phyloP scores from a whole-genome alignment of 2,113 vertebrate genomes.

The Tricholaema leucomelas region DNA sequence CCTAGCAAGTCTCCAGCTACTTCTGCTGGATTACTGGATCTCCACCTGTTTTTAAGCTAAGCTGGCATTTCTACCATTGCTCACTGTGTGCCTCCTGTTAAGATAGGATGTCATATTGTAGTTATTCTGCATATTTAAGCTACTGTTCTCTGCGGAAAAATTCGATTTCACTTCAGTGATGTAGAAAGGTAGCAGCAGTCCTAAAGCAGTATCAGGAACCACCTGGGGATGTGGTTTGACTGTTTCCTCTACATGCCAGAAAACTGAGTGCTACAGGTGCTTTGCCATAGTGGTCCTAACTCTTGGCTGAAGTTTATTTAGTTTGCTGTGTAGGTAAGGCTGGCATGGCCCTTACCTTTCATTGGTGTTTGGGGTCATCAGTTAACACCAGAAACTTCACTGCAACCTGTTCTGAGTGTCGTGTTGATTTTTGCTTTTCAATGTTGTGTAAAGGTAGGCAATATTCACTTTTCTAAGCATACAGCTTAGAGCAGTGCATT shows the following conservation, averaged over 20 bases:
- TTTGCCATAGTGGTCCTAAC: rapidly evolving
- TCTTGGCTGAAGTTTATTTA: not conserved
- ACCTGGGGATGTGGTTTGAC: not conserved
- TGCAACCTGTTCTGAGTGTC: not conserved
- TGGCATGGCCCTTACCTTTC: not conserved
- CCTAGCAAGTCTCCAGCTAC: not conserved
- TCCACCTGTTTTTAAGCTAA: not conserved
- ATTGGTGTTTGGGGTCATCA: not conserved
- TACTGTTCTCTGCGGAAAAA: not conserved
- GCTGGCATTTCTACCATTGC: not conserved
- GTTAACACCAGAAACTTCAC: not conserved
- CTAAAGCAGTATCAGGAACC: not conserved
- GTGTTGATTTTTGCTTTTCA: not conserved
- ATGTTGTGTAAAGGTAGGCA: not conserved
- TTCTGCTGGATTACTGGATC: not conserved
- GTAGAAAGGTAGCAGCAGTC: not conserved
- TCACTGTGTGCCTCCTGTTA: not conserved
- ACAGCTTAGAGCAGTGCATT: not conserved
- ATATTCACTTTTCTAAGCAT: not conserved
- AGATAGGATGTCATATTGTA: not conserved
- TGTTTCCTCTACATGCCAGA: not conserved
- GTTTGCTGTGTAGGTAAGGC: not conserved
- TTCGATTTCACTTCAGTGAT: not conserved
- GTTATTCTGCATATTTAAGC: not conserved
- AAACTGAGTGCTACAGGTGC: not conserved